Conservation (phyloP, 2,113 vertebrate species). For the Calonectris borealis region DNA sequence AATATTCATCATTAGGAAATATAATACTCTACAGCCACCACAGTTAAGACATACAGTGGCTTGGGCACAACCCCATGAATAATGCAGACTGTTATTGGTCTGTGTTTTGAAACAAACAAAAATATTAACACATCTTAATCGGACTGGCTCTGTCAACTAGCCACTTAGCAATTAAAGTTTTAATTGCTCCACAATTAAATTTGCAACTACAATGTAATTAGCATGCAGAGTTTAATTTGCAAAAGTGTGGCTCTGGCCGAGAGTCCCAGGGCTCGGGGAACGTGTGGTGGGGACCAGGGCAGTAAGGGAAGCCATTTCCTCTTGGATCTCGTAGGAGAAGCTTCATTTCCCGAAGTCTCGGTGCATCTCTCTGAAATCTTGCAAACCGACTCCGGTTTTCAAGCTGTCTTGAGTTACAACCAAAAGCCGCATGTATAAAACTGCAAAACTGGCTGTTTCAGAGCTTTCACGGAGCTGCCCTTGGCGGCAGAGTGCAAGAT, state of each 20-base stretch:
- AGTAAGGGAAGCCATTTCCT: not conserved
- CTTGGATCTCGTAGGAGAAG: not conserved
- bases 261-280: not conserved
- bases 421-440: not conserved
- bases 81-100: not conserved
- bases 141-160: not conserved
- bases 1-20: not conserved
- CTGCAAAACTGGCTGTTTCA: not conserved
- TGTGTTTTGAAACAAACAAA: not conserved
- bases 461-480: not conserved
- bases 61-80: not conserved
- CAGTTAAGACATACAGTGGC: not conserved
- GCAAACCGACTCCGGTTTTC: not conserved
- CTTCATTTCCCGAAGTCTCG: not conserved
- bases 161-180: not conserved
- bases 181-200: not conserved
- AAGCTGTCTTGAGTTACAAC: no score
- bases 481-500: not conserved
- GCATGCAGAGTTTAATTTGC: not conserved
- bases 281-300: rapidly evolving
- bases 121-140: not conserved
- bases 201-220: not conserved
- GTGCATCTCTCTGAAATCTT: not conserved
- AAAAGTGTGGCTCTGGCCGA: not conserved
- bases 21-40: not conserved